Conservation (phyloP, 2,113 vertebrate species). For the Triplophysa rosa region DNA sequence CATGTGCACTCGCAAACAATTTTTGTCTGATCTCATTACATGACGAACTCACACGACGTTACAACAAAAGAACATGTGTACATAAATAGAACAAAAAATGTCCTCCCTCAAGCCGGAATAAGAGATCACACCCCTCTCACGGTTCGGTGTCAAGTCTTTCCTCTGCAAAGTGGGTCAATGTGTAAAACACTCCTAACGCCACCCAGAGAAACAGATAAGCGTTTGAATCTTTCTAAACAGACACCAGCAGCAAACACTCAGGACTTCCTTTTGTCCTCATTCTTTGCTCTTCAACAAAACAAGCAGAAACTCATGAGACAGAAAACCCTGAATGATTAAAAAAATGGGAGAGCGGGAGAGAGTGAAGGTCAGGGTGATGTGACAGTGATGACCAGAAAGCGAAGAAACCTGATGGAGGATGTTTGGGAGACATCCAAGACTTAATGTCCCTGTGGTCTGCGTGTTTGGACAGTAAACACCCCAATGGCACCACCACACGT, state of each 20-base stretch:
- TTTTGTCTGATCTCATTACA: neutral
- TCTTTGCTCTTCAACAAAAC: conserved; percentile 49
- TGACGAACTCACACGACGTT: neutral
- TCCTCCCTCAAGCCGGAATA: conserved; percentile 42
- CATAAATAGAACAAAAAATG: conserved; percentile 31
- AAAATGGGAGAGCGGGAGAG: neutral
- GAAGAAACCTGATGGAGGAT: conserved; percentile 51
- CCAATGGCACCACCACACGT: conserved; percentile 46
- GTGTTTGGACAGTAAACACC: conserved; percentile 65
- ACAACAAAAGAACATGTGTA: conserved; percentile 44
- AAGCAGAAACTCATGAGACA: conserved; percentile 48
- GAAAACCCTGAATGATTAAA: conserved; percentile 12
- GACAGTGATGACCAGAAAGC: conserved; percentile 45
- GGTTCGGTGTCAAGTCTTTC: conserved; percentile 61
- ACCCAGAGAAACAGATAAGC: conserved; percentile 57
- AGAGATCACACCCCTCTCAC: conserved; percentile 61
- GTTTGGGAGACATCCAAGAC: conserved; percentile 53
- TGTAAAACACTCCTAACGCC: conserved; percentile 73
- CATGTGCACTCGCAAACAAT: neutral
- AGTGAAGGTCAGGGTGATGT: conserved; percentile 21
- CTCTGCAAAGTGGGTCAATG: conserved; percentile 77
- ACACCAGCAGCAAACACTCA: conserved; percentile 61
- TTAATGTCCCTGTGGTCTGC: conserved; percentile 43
- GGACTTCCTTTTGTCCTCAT: conserved; percentile 26
- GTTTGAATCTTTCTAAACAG: conserved; percentile 66